Conservation (phyloP, 1,140 invertebrate species). For the Batillaria attramentaria region DNA sequence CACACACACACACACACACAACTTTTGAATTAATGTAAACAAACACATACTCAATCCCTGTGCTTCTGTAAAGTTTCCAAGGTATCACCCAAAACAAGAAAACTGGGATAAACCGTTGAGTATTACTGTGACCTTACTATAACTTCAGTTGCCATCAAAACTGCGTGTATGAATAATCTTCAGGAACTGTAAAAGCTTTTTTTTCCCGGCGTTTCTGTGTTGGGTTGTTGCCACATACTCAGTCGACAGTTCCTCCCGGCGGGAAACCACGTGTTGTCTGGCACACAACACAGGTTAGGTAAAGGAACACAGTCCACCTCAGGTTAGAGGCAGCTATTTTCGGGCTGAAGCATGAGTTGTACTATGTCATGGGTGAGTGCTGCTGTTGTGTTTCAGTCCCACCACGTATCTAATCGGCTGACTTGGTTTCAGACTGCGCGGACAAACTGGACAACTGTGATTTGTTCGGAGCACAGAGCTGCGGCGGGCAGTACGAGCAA, state of each 20-base stretch:
- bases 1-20: neutral
- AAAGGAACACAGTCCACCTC: neutral
- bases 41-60: neutral
- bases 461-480: conserved; percentile 21
- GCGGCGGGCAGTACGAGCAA: conserved; percentile 28
- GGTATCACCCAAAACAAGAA: neutral
- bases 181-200: neutral
- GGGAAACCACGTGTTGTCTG: too few relatives aligned
- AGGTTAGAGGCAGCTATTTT: neutral
- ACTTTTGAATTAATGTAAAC: neutral
- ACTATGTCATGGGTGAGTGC: neutral
- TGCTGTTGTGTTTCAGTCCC: neutral
- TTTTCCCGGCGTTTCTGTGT: neutral
- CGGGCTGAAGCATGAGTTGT: neutral
- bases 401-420: neutral
- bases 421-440: conserved; percentile 28
- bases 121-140: too few relatives aligned
- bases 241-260: too few relatives aligned
- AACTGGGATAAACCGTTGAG: neutral
- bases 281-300: too few relatives aligned
- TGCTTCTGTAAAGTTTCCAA: too few relatives aligned
- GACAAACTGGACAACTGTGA: conserved; percentile 38
- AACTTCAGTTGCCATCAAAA: too few relatives aligned
- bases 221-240: too few relatives aligned
- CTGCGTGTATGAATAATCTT: neutral